These are phyloP conservation scores for Cossypha niveicapilla DNA, from an alignment of 2,797 vertebrate species.

Conservation along the genomic window DNA sequence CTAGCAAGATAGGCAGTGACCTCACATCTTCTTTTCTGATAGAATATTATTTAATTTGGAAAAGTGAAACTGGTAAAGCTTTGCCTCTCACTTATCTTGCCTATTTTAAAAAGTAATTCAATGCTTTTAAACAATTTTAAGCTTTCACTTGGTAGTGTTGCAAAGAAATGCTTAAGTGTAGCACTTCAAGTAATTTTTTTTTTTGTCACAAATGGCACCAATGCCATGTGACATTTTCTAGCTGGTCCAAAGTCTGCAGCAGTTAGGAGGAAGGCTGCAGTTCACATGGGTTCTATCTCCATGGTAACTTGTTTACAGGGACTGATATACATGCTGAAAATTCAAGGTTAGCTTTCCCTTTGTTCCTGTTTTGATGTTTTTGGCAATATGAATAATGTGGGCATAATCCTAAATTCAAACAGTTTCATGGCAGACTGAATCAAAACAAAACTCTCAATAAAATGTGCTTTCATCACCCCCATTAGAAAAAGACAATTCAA, in stretches of 20 bases:
- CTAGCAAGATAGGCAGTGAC: background rate
- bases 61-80: slow-evolving; percentile 9
- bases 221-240: slow-evolving; percentile 34
- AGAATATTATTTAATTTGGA: slow-evolving; percentile 22
- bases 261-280: slow-evolving; percentile 59
- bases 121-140: slow-evolving; percentile 37
- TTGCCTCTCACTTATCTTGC: background rate
- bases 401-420: slow-evolving; percentile 70
- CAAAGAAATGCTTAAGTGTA: slow-evolving; percentile 19
- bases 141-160: background rate
- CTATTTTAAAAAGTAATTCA: slow-evolving; percentile 32
- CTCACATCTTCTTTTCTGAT: background rate
- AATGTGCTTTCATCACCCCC: slow-evolving; percentile 52
- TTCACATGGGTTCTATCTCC: slow-evolving; percentile 75
- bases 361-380: slow-evolving; percentile 78
- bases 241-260: slow-evolving; percentile 60
- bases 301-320: slow-evolving; percentile 81
- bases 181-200: background rate
- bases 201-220: slow-evolving; percentile 31
- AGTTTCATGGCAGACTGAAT: slow-evolving; percentile 65
- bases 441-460: slow-evolving; percentile 63
- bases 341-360: slow-evolving; percentile 77
- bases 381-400: slow-evolving; percentile 72
- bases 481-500: slow-evolving; percentile 56
- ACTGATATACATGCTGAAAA: slow-evolving; percentile 75